Percentiles rank a stretch among this genome's conserved stretches.
Conservation (phyloP, 2,113 vertebrate genomes). For the Apaloderma vittatum region DNA sequence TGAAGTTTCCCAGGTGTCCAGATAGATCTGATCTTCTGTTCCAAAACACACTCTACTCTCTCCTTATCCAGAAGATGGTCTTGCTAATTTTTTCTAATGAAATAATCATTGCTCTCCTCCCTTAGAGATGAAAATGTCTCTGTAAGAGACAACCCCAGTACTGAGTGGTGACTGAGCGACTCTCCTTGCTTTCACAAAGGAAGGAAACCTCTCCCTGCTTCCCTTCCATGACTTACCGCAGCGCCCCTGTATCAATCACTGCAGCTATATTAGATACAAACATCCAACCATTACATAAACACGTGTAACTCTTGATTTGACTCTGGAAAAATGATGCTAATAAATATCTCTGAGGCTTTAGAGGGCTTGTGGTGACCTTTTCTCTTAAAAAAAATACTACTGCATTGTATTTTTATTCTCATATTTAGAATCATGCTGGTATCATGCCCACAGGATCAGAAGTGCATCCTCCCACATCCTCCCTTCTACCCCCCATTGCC, state of each 20-base stretch:
- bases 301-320: not conserved
- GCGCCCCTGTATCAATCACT: not conserved
- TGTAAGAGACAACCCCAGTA: not conserved
- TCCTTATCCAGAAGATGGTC: not conserved
- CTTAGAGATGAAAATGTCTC: not conserved
- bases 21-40: not conserved
- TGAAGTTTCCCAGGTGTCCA: conserved; percentile 15
- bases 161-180: not conserved
- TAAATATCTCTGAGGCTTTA: not conserved
- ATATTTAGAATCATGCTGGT: not conserved
- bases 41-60: not conserved
- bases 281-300: not conserved
- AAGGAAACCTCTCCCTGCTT: not conserved
- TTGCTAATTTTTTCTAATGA: not conserved
- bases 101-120: not conserved
- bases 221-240: not conserved
- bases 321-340: not conserved
- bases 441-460: not conserved
- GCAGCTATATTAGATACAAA: not conserved
- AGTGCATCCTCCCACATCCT: not conserved
- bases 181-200: not conserved
- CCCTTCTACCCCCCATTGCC: not conserved
- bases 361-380: not conserved
- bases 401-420: not conserved
- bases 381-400: not conserved